phyloP scores from a whole-genome alignment of 2,888 invertebrate species.

The Mallateleia sp. region DNA sequence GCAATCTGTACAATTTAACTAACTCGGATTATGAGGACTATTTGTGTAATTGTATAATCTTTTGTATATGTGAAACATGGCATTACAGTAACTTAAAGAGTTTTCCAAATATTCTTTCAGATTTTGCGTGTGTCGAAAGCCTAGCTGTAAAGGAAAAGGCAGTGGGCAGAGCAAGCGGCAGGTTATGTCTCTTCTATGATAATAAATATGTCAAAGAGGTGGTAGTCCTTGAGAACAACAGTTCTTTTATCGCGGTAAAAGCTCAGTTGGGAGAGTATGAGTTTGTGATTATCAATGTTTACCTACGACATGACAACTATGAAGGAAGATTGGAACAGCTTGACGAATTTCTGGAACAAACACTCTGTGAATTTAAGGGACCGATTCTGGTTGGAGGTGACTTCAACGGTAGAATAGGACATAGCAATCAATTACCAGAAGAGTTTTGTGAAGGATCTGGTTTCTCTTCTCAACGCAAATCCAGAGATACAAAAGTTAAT shows the following conservation, averaged over 20 bases:
- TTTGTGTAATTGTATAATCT: background rate
- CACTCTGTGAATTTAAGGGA: background rate
- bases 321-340: background rate
- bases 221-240: background rate
- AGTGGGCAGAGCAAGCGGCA: slow-evolving; percentile 11
- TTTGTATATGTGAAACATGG: slow-evolving; percentile 35
- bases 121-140: slow-evolving; percentile 13
- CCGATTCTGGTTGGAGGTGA: background rate
- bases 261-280: background rate
- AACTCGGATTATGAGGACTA: background rate
- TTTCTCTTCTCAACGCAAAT: background rate
- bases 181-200: background rate
- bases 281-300: background rate
- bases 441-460: background rate
- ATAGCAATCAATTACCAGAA: background rate
- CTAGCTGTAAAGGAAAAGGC: background rate
- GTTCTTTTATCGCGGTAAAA: background rate
- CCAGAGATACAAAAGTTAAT: background rate
- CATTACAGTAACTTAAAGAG: background rate
- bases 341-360: background rate
- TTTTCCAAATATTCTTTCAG: slow-evolving; percentile 2
- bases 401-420: slow-evolving; percentile 18
- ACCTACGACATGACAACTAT: slow-evolving; percentile 10
- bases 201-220: background rate
- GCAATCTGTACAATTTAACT: slow-evolving; percentile 14